Evolutionary conservation across 2,888 invertebrate species (phyloP), one percentile per base, ranked within the genome.

Genomic region (Phytoseiulus persimilis): DNA sequence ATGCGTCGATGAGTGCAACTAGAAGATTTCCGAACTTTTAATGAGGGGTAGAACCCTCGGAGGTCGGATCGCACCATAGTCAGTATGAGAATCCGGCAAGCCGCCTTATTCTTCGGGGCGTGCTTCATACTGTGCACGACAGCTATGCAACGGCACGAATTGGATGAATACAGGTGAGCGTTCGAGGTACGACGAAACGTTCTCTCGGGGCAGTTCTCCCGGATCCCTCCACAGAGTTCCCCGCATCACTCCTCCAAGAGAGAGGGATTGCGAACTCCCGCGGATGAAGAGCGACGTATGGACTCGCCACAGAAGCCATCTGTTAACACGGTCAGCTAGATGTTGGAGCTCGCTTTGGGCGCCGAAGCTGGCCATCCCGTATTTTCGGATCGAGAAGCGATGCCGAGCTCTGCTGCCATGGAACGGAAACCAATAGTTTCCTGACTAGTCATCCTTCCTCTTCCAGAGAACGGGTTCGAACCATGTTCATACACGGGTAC

Each of bases 401-500:
- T 39, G 39, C 5, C 9, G 9, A 9, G 9, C 39, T 39, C 39
- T 6, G 39, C n/a, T n/a, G n/a, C n/a, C n/a, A n/a, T n/a, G n/a
- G 9, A 3, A 39, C 3, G 39, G 39, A 39, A 39, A 39, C 39
- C 9, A 39, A 39, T 6, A 39, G 39, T 65, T 65, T 65, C 65
- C 65, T 31, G 14, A 23, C 23, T 84, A 2, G 18, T 84, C 11
- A n/a, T 33, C 14, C 33, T 84, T 84, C 93, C 90, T 90, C 87
- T 90, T 90, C 90, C 92, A 94, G 98, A 91, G 96, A 97, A 92
- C 96, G 97, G 93, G 98, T 97, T 0, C 94, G 95, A 45, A 94
- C 95, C 90, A 99, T 99, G 98, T 99, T 99, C 93, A 96, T 98
- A 92, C 98, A 99, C 95, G 98, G 98, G 0, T 99, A 99, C 93